phyloP scores from a whole-genome alignment of 2,888 invertebrate genomes.

The Drosophila quasianomalipes region DNA sequence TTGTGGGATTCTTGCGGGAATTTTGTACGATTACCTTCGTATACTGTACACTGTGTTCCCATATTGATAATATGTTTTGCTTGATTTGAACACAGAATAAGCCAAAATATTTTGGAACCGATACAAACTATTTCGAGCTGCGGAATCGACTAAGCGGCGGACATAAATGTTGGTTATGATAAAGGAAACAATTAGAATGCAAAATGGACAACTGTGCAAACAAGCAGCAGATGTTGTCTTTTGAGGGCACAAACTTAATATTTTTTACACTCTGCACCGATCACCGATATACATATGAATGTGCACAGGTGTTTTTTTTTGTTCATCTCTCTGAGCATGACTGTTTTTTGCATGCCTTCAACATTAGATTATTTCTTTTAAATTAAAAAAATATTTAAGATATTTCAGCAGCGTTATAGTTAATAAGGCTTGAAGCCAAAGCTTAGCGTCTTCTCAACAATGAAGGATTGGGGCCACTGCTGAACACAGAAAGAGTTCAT shows the following conservation, averaged over 20 bases:
- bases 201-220: background rate
- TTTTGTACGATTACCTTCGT: background rate
- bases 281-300: too few relatives aligned
- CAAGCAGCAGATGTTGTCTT: background rate
- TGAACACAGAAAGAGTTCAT: background rate
- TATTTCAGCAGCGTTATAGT: background rate
- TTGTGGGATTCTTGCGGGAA: background rate
- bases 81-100: background rate
- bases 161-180: background rate
- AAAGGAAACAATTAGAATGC: background rate
- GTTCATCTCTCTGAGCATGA: background rate
- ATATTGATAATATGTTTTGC: background rate
- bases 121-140: background rate
- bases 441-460: background rate
- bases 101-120: background rate
- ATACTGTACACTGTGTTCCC: background rate
- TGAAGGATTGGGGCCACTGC: background rate
- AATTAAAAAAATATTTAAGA: background rate
- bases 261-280: too few relatives aligned
- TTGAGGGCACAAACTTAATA: background rate
- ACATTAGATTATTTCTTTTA: background rate
- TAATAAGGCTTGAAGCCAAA: background rate
- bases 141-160: background rate
- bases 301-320: background rate
- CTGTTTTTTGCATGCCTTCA: background rate